These are phyloP conservation scores for Andrena flavipes DNA, from an alignment of 2,888 invertebrate genomes.

Conservation along the genomic window DNA sequence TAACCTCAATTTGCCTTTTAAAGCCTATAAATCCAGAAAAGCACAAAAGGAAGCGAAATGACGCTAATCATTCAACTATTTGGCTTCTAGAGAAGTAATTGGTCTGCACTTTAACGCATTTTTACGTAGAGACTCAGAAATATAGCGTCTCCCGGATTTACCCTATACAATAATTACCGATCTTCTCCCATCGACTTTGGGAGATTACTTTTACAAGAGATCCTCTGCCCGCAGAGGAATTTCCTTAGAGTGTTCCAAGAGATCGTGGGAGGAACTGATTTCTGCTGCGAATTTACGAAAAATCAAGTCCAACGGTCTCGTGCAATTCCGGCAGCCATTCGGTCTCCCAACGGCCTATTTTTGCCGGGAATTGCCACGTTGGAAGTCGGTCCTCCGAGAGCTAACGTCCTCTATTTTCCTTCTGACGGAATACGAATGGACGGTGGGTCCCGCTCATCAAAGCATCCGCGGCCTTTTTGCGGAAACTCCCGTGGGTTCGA, in stretches of 20 bases:
- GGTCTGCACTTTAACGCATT: too few relatives aligned
- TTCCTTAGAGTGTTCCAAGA: background rate
- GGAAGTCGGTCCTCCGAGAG: background rate
- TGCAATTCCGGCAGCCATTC: constrained; percentile 16
- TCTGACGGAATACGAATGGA: constrained; percentile 27
- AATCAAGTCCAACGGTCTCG: background rate
- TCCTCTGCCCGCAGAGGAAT: background rate
- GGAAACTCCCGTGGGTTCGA: background rate
- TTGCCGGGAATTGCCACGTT: constrained; percentile 10
- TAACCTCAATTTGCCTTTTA: too few relatives aligned
- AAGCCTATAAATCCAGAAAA: too few relatives aligned
- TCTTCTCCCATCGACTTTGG: too few relatives aligned
- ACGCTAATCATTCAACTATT: too few relatives aligned
- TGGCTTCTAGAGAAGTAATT: too few relatives aligned
- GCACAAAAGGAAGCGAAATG: too few relatives aligned
- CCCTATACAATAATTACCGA: too few relatives aligned
- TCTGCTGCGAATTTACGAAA: background rate
- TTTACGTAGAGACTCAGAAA: too few relatives aligned
- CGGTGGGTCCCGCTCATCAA: constrained; percentile 7
- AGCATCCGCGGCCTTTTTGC: background rate
- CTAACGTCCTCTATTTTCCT: background rate
- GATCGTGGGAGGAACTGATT: background rate
- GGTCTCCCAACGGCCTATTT: constrained; percentile 8
- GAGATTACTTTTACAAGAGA: too few relatives aligned
- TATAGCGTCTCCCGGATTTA: too few relatives aligned